Evolutionary conservation across 1,140 invertebrate species (phyloP).

Genomic region (Saxidomus purpurata): DNA sequence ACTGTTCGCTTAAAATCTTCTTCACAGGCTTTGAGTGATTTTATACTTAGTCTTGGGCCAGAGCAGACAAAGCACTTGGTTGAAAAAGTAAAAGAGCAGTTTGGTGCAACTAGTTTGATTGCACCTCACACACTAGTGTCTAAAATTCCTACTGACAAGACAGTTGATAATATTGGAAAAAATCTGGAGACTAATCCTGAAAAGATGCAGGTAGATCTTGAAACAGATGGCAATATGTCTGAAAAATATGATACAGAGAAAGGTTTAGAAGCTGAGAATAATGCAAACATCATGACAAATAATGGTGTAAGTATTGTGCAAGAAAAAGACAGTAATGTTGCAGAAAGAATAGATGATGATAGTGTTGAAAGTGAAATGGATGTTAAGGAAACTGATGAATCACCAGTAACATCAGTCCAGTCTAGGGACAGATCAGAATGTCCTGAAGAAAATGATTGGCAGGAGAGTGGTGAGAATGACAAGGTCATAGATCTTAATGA

Average conservation of each 20-base stretch:
- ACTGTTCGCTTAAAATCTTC: not conserved
- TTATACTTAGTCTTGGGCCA: not conserved
- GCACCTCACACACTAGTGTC: not conserved
- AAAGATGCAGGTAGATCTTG: not conserved
- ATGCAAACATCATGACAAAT: not conserved
- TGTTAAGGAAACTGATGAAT: not conserved
- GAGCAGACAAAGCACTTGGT: constrained; percentile 1
- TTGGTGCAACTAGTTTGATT: not conserved
- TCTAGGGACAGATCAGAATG: not conserved
- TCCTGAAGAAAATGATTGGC: not conserved
- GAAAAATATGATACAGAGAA: not conserved
- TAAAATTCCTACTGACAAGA: not conserved
- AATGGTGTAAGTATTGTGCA: not conserved
- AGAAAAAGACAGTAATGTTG: not conserved
- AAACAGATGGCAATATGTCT: not conserved
- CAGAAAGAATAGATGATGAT: not conserved
- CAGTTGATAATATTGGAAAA: not conserved
- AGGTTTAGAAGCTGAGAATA: not conserved
- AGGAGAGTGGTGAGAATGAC: not conserved
- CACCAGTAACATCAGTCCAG: not conserved
- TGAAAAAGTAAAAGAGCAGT: not conserved
- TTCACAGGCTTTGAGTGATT: not conserved
- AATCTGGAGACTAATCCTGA: not conserved
- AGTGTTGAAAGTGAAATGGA: not conserved
- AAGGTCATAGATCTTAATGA: not conserved